Evolutionary conservation across 2,113 vertebrate species (phyloP).

Genomic region (Mastomys natalensis): DNA sequence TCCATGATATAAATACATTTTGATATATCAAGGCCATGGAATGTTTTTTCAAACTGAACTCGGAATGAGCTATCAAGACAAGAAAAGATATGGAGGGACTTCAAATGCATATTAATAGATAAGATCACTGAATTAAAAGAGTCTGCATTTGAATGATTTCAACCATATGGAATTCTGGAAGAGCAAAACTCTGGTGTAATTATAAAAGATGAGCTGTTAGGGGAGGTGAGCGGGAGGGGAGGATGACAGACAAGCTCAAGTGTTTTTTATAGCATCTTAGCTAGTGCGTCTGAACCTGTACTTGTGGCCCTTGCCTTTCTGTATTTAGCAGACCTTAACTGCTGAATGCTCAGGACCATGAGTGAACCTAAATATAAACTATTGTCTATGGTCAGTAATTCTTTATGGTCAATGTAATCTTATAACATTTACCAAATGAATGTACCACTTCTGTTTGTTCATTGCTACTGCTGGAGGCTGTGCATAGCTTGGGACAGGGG

Average conservation of each 20-base stretch:
- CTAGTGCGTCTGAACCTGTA: background rate
- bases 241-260: background rate
- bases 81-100: background rate
- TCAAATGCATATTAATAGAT: background rate
- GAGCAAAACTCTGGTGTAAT: background rate
- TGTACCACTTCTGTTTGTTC: background rate
- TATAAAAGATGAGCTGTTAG: background rate
- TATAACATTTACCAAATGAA: background rate
- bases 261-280: background rate
- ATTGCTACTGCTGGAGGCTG: fast-evolving
- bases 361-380: background rate
- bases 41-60: background rate
- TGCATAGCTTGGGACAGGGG: background rate
- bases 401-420: background rate
- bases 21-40: background rate
- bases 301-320: background rate
- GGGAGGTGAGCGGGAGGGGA: background rate
- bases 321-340: background rate
- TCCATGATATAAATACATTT: background rate
- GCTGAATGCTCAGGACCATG: background rate
- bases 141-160: background rate
- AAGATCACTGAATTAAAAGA: background rate
- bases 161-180: background rate
- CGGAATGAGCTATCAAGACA: background rate
- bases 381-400: background rate